Conservation (phyloP, 2,113 vertebrate genomes). For the Actinemys pallida region DNA sequence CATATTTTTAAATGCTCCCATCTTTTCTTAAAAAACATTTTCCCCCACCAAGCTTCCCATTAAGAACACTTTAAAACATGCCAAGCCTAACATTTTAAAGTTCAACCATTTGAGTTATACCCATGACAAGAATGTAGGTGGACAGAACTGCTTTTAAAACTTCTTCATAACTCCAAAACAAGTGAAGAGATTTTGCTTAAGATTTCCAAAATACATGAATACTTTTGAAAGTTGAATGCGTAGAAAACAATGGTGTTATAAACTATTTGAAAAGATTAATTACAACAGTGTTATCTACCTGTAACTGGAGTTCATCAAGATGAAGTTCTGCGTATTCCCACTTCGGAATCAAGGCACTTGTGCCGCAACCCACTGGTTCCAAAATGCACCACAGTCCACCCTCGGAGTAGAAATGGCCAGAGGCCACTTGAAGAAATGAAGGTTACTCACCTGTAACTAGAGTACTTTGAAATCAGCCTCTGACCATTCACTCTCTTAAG, state of each 20-base stretch:
- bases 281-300: background rate
- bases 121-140: background rate
- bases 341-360: background rate
- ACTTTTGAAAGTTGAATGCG: background rate
- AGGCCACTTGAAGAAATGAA: background rate
- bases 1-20: background rate
- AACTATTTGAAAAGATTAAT: background rate
- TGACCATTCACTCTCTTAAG: background rate
- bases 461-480: background rate
- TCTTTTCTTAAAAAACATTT: background rate
- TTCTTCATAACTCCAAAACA: background rate
- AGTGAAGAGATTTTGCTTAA: background rate
- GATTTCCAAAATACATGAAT: background rate
- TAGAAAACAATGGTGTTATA: background rate
- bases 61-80: background rate
- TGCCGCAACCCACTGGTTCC: background rate
- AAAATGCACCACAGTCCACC: background rate
- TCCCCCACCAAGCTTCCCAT: background rate
- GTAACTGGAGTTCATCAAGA: background rate
- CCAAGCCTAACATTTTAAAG: background rate
- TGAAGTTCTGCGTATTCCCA: background rate
- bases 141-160: background rate
- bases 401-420: background rate
- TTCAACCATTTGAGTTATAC: background rate
- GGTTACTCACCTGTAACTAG: background rate